A percentile compares a stretch with the other conserved stretches of the same genome.
Conservation (phyloP, 1,140 invertebrate species). For the Lineus longissimus region DNA sequence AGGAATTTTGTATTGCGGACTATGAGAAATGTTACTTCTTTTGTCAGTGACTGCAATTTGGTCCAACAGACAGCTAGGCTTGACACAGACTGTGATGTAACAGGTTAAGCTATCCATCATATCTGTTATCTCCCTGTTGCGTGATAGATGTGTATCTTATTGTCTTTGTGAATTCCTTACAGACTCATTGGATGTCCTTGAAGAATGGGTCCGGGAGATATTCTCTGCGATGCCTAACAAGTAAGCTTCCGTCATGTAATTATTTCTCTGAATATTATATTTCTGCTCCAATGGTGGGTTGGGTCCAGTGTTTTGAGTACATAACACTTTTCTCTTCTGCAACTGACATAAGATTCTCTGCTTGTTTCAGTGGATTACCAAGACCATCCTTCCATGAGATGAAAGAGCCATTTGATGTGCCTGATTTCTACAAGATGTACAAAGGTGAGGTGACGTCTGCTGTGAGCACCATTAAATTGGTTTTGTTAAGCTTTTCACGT, state of each 20-base stretch:
- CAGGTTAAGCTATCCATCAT: too few relatives aligned
- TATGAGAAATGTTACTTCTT: too few relatives aligned
- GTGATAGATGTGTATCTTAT: too few relatives aligned
- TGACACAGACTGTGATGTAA: too few relatives aligned
- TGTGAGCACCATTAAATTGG: background rate
- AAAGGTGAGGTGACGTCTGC: slow-evolving; percentile 52
- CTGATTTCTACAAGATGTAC: slow-evolving; percentile 69
- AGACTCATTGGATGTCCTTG: slow-evolving; percentile 38
- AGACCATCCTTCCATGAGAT: slow-evolving; percentile 50
- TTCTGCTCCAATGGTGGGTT: background rate
- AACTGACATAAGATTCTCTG: slow-evolving; percentile 31
- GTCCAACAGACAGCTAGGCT: too few relatives aligned
- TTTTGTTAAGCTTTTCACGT: background rate
- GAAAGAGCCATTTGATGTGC: slow-evolving; percentile 60
- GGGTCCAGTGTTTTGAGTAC: background rate
- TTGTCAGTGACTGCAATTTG: too few relatives aligned
- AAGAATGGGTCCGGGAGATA: slow-evolving; percentile 34
- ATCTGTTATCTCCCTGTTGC: too few relatives aligned
- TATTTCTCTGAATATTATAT: slow-evolving; percentile 23
- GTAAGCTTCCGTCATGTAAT: too few relatives aligned
- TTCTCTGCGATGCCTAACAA: slow-evolving; percentile 42
- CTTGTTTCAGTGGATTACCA: slow-evolving; percentile 64
- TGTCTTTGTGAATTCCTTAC: too few relatives aligned
- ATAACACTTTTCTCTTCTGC: background rate
- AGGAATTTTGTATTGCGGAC: too few relatives aligned